These are phyloP conservation scores for Hydrophis major DNA, from an alignment of 2,797 vertebrate genomes.

Conservation along the genomic window DNA sequence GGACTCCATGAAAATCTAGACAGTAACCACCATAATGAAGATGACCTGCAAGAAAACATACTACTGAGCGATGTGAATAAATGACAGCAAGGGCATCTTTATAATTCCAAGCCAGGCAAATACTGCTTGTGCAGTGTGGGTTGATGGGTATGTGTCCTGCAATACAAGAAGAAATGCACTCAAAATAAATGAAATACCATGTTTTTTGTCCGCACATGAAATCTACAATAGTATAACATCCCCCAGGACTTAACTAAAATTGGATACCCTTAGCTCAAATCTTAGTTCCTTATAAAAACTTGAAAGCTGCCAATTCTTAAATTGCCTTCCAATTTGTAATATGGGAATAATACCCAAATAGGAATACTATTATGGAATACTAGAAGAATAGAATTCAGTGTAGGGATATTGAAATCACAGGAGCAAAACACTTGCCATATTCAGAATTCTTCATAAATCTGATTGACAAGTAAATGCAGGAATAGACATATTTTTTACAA, in stretches of 20 bases:
- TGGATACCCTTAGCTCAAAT: not conserved
- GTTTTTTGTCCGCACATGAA: not conserved
- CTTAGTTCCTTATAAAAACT: not conserved
- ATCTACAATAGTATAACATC: not conserved
- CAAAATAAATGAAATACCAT: not conserved
- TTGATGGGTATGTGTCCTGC: slow-evolving; percentile 90
- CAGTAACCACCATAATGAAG: slow-evolving; percentile 85
- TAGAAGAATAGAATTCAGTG: not conserved
- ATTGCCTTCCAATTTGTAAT: not conserved
- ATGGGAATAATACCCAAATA: not conserved
- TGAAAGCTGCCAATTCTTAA: not conserved
- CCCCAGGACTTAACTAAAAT: not conserved
- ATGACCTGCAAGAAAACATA: slow-evolving; percentile 88
- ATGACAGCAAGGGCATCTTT: slow-evolving; percentile 76
- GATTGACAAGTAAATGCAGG: not conserved
- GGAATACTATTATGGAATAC: not conserved
- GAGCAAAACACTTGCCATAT: not conserved
- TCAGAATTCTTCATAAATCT: not conserved
- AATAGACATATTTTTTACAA: not conserved
- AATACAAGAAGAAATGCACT: slow-evolving; percentile 27
- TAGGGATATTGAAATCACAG: not conserved
- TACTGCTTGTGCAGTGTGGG: slow-evolving; percentile 69
- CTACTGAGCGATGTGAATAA: slow-evolving; percentile 80
- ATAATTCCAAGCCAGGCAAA: slow-evolving; percentile 90
- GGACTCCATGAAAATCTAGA: slow-evolving; percentile 77